Evolutionary conservation across 2,113 vertebrate genomes (phyloP), one percentile per base, ranked within the genome.

Genomic region (Solenodon paradoxus): DNA sequence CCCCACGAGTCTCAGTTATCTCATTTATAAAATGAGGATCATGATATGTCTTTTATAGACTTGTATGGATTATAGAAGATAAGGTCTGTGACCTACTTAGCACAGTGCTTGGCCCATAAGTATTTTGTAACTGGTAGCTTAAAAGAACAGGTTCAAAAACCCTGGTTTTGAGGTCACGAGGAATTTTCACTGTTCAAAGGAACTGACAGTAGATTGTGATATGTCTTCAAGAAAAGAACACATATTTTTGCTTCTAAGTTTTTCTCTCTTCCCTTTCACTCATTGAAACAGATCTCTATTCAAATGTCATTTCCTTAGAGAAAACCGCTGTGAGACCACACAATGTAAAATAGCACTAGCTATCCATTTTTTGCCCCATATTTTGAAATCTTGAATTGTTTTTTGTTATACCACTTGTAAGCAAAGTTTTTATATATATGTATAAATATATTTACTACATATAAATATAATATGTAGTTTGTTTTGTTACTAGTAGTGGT

Each of bases 231-330:
- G 55, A 9, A 51, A 51, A 45, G 40, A 91, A 35, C 17, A 77
- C 47, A 95, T 38, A 93, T 53, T 45, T 95, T 90, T 90, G 47
- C 40, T 71, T 82, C 17, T 90, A 64, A 68, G 24, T 3, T 59
- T 77, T 64, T 77, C 35, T 13, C 55, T 30, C 55, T 80, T 88
- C 83, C 9, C 30, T 74, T 63, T 64, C 49, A n/a, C 11, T 81
- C 45, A 82, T 30, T 82, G 57, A 79, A 61, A 89, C 69, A 92
- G 90, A 88, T 13, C 19, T 83, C 40, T 90, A 19, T 42, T 66
- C n/a, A 87, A 66, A 72, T 32, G 16, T 63, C 47, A 1, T 45
- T 30, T 92, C 35, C 63, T 30, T 3, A n/a, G 7, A 77, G 55
- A 66, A 71, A 88, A 9, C 1, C 4, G 13, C 13, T 28, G 32